Conservation (phyloP, 1,140 invertebrate genomes). For the Spodoptera frugiperda region DNA sequence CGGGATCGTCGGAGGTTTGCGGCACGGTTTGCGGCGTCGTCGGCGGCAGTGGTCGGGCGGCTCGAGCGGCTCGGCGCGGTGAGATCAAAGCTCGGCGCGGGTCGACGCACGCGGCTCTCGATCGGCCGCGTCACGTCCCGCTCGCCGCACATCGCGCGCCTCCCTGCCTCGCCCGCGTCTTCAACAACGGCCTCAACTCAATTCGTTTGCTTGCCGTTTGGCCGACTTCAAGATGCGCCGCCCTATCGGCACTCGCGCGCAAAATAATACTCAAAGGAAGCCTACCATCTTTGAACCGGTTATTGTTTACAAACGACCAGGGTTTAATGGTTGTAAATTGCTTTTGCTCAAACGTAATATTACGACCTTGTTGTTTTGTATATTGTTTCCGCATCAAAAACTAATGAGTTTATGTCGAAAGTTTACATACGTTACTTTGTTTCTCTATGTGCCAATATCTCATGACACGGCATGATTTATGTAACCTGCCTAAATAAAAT, state of each 20-base stretch:
- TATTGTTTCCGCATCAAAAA: slow-evolving; percentile 67
- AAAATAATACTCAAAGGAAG: slow-evolving; percentile 76
- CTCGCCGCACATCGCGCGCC: slow-evolving; percentile 44
- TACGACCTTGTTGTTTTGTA: slow-evolving; percentile 62
- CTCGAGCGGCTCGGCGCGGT: slow-evolving; percentile 60
- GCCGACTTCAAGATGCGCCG: slow-evolving; percentile 50
- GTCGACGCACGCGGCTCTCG: slow-evolving; percentile 81
- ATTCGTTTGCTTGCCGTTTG: slow-evolving; percentile 59
- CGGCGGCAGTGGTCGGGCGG: slow-evolving; percentile 45
- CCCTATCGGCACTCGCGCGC: slow-evolving; percentile 54
- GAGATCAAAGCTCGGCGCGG: slow-evolving; percentile 78
- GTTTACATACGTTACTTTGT: not conserved
- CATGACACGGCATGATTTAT: no score
- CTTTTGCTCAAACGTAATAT: slow-evolving; percentile 73
- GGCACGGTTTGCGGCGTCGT: slow-evolving; percentile 60
- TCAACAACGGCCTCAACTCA: slow-evolving; percentile 53
- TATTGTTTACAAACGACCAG: slow-evolving; percentile 80
- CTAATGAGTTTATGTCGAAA: slow-evolving; percentile 36
- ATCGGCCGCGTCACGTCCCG: slow-evolving; percentile 68
- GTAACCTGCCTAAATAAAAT: no score
- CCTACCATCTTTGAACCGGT: slow-evolving; percentile 75
- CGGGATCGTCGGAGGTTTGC: slow-evolving; percentile 69
- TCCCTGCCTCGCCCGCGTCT: slow-evolving; percentile 35
- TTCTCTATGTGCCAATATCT: no score
- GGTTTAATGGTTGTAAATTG: slow-evolving; percentile 64